Base-by-base conservation (phyloP, 2,113 vertebrate species). In the Rhineura floridana region DNA sequence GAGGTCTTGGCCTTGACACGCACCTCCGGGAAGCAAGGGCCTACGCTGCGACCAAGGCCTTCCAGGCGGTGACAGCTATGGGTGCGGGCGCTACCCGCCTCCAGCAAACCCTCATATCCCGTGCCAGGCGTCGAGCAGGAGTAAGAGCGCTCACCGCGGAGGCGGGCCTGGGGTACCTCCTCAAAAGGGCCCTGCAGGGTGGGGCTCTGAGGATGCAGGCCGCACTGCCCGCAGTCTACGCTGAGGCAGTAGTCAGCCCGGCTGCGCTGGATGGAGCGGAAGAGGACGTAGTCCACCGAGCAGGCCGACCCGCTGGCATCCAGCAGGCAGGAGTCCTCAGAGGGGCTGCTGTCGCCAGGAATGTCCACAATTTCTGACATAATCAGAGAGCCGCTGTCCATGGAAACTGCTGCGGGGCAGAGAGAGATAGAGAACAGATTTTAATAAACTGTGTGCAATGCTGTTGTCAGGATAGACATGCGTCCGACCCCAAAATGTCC, bases 341-440 rank as follows among this genome's bases (percentile, higher is more conserved):
- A 99, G 0, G 98, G 98, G 88, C 98, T 99, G 87, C 98, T 99
- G 94, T 99, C 98, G 4, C 98, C 98, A 0, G 98, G 97, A 91
- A 99, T 98, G 95, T 98, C 98, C 75, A 98, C 97, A 48, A 99
- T 98, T 95, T 98, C 98, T 0, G 98, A 99, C 97, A 99, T 98
- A 92, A 98, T 94, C 93, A 99, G 96, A 81, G 98, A 99, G 7
- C 98, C 98, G 30, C 98, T 99, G 96, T 99, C 98, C 98, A 98
- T 98, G 81, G 98, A 99, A 55, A 98, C 98, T 97, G 93, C 42
- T 1, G 59, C 63, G 44, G 55, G 28, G 0, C 0, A 19, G 1
- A 88, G 82, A 0, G 0, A 33, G 9, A 0, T 59, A 15, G 39
- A 59, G 17, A n/a, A 28, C 70, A 9, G 1, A 21, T 59, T 59